These are phyloP conservation scores for Spatulosminthurus flaviceps DNA, from an alignment of 2,888 invertebrate species.

Conservation along the genomic window DNA sequence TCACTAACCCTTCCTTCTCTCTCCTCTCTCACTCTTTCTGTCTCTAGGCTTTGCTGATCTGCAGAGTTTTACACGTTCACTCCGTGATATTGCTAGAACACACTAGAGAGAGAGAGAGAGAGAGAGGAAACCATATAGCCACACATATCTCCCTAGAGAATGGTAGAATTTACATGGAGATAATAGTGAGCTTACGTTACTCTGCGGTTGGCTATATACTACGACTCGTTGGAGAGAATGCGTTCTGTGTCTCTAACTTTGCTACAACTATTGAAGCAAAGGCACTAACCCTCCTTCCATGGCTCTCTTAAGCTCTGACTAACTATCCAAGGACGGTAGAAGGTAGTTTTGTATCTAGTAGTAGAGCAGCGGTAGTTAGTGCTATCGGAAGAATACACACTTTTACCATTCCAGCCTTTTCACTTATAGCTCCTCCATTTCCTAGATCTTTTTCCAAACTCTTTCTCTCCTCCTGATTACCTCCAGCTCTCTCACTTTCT, in stretches of 20 bases:
- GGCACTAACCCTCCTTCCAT: not conserved
- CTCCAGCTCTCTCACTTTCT: conserved; percentile 12
- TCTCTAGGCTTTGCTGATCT: conserved; percentile 16
- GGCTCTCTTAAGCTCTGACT: not conserved
- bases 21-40: not conserved
- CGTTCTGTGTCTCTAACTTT: not conserved
- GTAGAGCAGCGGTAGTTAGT: not conserved
- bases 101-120: not conserved
- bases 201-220: not conserved
- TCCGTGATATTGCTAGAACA: conserved; percentile 8
- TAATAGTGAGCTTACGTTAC: conserved; percentile 6
- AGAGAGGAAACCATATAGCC: not conserved
- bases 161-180: not conserved
- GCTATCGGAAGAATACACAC: no score
- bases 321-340: not conserved
- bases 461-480: conserved; percentile 12
- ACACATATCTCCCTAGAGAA: not conserved
- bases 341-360: no score
- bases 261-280: not conserved
- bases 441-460: not conserved
- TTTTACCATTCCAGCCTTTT: not conserved
- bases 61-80: conserved; percentile 22
- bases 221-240: not conserved
- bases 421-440: not conserved
- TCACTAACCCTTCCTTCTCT: conserved; percentile 11